Evolutionary conservation across 1,140 invertebrate species (phyloP).

Genomic region (Portunus trituberculatus): DNA sequence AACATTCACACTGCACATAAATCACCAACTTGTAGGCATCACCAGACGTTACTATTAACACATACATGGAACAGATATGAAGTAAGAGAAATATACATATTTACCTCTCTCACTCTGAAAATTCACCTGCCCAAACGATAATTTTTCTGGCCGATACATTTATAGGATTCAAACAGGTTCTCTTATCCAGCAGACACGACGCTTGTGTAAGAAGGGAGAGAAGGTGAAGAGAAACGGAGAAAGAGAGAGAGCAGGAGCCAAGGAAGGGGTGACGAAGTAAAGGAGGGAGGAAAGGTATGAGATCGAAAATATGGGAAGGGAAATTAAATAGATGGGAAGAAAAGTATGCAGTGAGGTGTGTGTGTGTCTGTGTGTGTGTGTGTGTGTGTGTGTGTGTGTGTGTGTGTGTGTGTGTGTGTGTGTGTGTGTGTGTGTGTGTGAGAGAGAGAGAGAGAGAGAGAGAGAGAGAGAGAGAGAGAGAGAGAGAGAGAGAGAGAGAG

Average conservation of each 20-base stretch:
- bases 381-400: background rate
- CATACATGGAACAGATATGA: background rate
- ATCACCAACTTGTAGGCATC: background rate
- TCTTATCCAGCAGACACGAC: constrained; percentile 18
- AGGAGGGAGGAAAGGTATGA: background rate
- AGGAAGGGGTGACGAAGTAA: background rate
- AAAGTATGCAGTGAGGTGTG: too few species aligned
- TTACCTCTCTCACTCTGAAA: background rate
- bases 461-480: constrained; percentile 46
- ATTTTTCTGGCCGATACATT: constrained; percentile 23
- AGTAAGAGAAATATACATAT: background rate
- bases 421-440: constrained; percentile 2
- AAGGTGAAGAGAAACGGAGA: too few species aligned
- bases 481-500: constrained; percentile 44
- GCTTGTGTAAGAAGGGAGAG: background rate
- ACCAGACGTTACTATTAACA: constrained; percentile 24
- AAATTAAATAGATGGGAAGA: too few species aligned
- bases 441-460: constrained; percentile 41
- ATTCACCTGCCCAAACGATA: background rate
- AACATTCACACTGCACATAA: background rate
- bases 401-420: background rate
- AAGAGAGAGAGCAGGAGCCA: background rate
- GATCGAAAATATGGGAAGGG: too few species aligned
- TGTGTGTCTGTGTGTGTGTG: too few species aligned
- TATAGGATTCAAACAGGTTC: constrained; percentile 14